Percentiles rank a stretch among this genome's conserved stretches.
These are phyloP conservation scores for Prinia subflava DNA, from an alignment of 2,113 vertebrate genomes.

Conservation along the genomic window DNA sequence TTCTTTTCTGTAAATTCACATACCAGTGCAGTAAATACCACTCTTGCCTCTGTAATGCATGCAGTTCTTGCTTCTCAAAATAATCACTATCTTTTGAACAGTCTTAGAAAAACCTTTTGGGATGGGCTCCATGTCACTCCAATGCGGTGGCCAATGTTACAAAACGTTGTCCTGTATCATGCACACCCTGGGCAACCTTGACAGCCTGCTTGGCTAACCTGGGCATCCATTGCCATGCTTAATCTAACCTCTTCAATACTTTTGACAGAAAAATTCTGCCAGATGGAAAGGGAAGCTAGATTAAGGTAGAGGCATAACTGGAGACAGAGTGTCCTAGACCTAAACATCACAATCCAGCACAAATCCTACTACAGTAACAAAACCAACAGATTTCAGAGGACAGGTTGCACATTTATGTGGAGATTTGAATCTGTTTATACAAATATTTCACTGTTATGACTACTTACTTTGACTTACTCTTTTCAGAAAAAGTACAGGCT, in stretches of 20 bases:
- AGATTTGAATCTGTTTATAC: neutral
- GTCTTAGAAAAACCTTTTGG: neutral
- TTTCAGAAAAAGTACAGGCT: neutral
- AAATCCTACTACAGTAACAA: neutral
- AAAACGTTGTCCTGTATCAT: neutral
- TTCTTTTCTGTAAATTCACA: neutral
- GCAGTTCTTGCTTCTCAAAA: neutral
- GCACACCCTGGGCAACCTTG: accelerated
- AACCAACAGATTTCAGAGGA: neutral
- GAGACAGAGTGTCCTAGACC: neutral
- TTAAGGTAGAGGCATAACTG: neutral
- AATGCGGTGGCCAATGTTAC: accelerated
- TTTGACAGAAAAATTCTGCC: neutral
- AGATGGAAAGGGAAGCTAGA: neutral
- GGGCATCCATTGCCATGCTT: neutral
- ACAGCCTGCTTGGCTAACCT: neutral
- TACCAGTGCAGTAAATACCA: neutral
- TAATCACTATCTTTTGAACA: neutral
- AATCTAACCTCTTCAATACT: neutral
- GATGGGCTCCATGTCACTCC: accelerated
- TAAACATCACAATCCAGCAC: neutral
- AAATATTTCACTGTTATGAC: neutral
- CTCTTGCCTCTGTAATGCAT: neutral
- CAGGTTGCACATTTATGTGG: neutral
- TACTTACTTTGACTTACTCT: neutral